phyloP scores from a whole-genome alignment of 1,140 invertebrate genomes.

The Batillaria attramentaria region DNA sequence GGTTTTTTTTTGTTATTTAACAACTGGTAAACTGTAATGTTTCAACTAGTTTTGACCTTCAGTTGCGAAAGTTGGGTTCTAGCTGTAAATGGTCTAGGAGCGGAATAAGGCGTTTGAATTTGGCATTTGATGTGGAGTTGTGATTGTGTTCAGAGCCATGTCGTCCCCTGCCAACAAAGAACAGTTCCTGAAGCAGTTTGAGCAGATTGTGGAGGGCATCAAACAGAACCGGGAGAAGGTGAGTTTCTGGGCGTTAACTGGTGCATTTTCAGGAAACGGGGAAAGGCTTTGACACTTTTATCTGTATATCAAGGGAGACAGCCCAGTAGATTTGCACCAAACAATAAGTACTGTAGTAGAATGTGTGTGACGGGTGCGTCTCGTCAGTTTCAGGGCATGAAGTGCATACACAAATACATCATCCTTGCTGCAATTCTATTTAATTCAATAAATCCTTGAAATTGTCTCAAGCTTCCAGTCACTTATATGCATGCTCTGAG shows the following conservation, averaged over 20 bases:
- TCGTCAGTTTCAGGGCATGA: too few relatives aligned
- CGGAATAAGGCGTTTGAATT: background rate
- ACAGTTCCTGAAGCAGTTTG: conserved; percentile 90
- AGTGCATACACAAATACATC: too few relatives aligned
- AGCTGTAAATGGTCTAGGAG: background rate
- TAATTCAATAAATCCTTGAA: too few relatives aligned
- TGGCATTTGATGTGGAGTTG: background rate
- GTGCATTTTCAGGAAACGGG: too few relatives aligned
- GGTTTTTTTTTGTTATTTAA: background rate
- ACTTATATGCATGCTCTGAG: too few relatives aligned
- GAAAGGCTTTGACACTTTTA: background rate
- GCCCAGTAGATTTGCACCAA: too few relatives aligned
- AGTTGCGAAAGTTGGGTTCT: background rate
- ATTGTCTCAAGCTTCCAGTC: too few relatives aligned
- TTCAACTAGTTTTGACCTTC: background rate
- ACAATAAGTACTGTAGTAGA: too few relatives aligned
- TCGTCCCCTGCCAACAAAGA: conserved; percentile 76
- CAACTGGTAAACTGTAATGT: background rate
- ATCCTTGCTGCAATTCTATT: too few relatives aligned
- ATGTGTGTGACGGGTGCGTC: too few relatives aligned
- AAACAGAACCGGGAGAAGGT: conserved; percentile 84
- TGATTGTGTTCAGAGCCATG: conserved; percentile 69
- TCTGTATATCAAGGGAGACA: too few relatives aligned
- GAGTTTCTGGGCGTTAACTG: too few relatives aligned
- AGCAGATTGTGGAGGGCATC: conserved; percentile 88